Evolutionary conservation across 2,113 vertebrate genomes (phyloP), one percentile per base, ranked within the genome.

Genomic region (Ptychochromis oligacanthus): DNA sequence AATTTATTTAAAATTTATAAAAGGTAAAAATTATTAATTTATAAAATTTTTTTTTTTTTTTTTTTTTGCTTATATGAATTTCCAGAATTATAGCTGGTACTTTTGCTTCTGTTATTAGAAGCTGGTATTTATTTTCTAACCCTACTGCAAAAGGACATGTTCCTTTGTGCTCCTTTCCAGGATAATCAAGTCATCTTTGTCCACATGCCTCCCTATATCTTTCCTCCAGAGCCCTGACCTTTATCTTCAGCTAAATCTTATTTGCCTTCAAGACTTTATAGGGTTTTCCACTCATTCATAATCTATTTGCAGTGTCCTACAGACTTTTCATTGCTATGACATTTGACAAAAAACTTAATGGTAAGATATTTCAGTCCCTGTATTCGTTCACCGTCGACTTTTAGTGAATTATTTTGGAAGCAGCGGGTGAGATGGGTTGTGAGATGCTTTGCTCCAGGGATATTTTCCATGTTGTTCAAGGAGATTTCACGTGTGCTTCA

Each of bases 161-260:
- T 81, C 91, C 80, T 89, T 89, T 91, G 89, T 91, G 88, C 91
- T 90, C 87, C 88, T 85, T 88, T 95, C 91, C 91, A 89, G 82
- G 81, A 93, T 92, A 93, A 94, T 95, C 91, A 94, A 92, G 89
- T 95, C 92, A 90, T 91, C 91, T 62, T 79, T 64, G 87, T 90
- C 85, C 87, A 82, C 86, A 85, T 93, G 90, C 86, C 89, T 90
- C 87, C 38, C 82, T 59, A 57, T 84, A 91, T 92, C 85, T 91
- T 81, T 91, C 88, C 88, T 86, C 82, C 89, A 87, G 87, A 80
- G 7, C 85, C 89, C 86, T 94, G 93, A 94, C 93, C 91, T 94
- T 93, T 94, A 92, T 93, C 91, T 92, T 62, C 88, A 83, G 83
- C 87, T 94, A 91, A 94, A 94, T 92, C 91, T 88, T 88, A 94